Percentiles rank a stretch among this genome's conserved stretches.
phyloP scores from a whole-genome alignment of 2,888 invertebrate species.

The Phaonia tiefii region DNA sequence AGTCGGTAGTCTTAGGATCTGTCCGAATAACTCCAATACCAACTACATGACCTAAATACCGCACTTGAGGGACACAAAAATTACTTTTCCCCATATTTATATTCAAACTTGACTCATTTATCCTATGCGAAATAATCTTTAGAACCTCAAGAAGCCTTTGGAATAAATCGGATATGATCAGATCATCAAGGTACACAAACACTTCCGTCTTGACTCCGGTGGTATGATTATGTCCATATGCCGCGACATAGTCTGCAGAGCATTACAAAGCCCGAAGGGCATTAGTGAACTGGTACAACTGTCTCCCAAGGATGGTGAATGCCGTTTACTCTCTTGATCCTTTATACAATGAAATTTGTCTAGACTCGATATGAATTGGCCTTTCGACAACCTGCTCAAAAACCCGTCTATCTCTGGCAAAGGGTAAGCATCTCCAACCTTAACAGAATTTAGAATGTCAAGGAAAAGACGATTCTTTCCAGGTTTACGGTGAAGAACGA shows the following conservation, averaged over 20 bases:
- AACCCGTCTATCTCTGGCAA: constrained; percentile 63
- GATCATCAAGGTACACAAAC: constrained; percentile 44
- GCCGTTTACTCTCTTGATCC: constrained; percentile 44
- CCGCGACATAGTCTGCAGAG: constrained; percentile 22
- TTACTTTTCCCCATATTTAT: constrained; percentile 32
- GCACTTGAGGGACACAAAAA: constrained; percentile 50
- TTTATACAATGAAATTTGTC: constrained; percentile 47
- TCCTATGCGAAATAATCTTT: neutral
- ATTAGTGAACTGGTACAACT: neutral
- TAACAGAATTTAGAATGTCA: constrained; percentile 68
- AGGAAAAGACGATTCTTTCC: neutral
- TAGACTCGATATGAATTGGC: constrained; percentile 50
- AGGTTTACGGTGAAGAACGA: neutral
- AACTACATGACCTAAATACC: constrained; percentile 59
- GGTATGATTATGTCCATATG: constrained; percentile 39
- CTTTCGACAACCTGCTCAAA: constrained; percentile 45
- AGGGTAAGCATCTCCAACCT: constrained; percentile 60
- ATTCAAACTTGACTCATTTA: constrained; percentile 11
- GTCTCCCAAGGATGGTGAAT: constrained; percentile 50
- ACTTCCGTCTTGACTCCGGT: constrained; percentile 34
- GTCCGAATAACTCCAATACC: too few species aligned
- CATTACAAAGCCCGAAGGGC: neutral
- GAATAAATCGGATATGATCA: constrained; percentile 21
- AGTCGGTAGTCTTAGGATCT: constrained; percentile 52
- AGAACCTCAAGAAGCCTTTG: constrained; percentile 27